Percentiles rank a stretch among this genome's conserved stretches.
phyloP scores from a whole-genome alignment of 2,888 invertebrate species.

The Acronicta psi region DNA sequence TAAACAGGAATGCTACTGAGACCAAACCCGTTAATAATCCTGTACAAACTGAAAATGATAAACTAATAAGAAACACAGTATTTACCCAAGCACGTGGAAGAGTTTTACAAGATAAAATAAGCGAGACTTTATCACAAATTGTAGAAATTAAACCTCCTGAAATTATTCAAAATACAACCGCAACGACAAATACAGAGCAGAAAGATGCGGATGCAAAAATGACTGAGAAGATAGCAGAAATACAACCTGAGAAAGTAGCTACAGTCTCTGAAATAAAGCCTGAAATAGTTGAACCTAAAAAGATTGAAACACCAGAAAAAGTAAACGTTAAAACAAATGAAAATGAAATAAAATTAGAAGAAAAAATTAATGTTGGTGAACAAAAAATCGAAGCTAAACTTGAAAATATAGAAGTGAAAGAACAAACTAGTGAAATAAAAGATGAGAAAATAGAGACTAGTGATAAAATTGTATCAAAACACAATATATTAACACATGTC shows the following conservation, averaged over 20 bases:
- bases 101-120: constrained; percentile 70
- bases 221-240: too few species aligned
- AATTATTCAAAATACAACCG: constrained; percentile 29
- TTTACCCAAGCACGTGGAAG: constrained; percentile 81
- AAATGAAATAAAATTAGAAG: constrained; percentile 3
- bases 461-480: constrained; percentile 33
- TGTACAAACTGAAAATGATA: constrained; percentile 66
- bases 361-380: not conserved
- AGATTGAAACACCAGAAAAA: constrained; percentile 21
- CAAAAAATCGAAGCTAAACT: constrained; percentile 13
- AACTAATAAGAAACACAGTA: constrained; percentile 80
- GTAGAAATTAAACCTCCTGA: constrained; percentile 31
- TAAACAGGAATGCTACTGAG: constrained; percentile 26
- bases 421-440: constrained; percentile 28
- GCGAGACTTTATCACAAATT: constrained; percentile 32
- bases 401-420: constrained; percentile 22
- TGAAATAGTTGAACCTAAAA: constrained; percentile 6
- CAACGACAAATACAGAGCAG: constrained; percentile 20
- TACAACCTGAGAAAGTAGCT: constrained; percentile 19
- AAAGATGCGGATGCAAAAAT: constrained; percentile 17
- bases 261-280: constrained; percentile 13
- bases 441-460: constrained; percentile 17
- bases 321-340: not conserved
- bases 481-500: constrained; percentile 77
- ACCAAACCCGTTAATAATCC: constrained; percentile 23